These are phyloP conservation scores for Hycleus phaleratus DNA, from an alignment of 1,140 invertebrate species.

Conservation along the genomic window DNA sequence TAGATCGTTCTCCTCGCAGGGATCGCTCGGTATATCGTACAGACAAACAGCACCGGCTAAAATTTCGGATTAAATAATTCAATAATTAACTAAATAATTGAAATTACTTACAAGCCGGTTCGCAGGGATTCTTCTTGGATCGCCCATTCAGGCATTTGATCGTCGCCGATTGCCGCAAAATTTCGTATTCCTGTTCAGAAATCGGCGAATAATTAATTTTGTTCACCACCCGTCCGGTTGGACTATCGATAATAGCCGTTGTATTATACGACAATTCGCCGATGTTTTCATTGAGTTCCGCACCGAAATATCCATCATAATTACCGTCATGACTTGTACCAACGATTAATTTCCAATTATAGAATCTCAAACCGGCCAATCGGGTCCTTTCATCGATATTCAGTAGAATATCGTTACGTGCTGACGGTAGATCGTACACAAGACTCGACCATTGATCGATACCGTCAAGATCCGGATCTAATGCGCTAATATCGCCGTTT, in stretches of 20 bases:
- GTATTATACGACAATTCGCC: constrained; percentile 32
- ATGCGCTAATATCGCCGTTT: constrained; percentile 41
- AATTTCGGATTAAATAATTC: not conserved
- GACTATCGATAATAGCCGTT: constrained; percentile 31
- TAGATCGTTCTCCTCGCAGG: constrained; percentile 57
- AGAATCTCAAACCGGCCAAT: constrained; percentile 39
- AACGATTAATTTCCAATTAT: constrained; percentile 44
- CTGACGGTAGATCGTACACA: constrained; percentile 41
- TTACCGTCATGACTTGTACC: constrained; percentile 39
- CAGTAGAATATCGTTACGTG: constrained; percentile 40
- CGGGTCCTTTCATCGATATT: constrained; percentile 44
- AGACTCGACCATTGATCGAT: constrained; percentile 46
- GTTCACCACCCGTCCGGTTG: constrained; percentile 26
- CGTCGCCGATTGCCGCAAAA: constrained; percentile 34
- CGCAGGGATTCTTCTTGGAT: constrained; percentile 35
- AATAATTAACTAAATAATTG: too few species aligned
- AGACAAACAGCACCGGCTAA: constrained; percentile 47
- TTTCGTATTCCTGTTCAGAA: constrained; percentile 30
- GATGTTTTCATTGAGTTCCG: constrained; percentile 31
- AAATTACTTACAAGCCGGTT: constrained; percentile 32
- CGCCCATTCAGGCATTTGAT: constrained; percentile 34
- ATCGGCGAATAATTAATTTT: constrained; percentile 32
- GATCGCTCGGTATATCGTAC: constrained; percentile 55
- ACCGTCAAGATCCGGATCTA: constrained; percentile 42
- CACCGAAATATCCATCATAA: constrained; percentile 36